Percentiles rank a stretch among this genome's conserved stretches.
These are phyloP conservation scores for Hydrozoanthus gracilis DNA, from an alignment of 92 coral and sea anemone genomes.

Conservation along the genomic window DNA sequence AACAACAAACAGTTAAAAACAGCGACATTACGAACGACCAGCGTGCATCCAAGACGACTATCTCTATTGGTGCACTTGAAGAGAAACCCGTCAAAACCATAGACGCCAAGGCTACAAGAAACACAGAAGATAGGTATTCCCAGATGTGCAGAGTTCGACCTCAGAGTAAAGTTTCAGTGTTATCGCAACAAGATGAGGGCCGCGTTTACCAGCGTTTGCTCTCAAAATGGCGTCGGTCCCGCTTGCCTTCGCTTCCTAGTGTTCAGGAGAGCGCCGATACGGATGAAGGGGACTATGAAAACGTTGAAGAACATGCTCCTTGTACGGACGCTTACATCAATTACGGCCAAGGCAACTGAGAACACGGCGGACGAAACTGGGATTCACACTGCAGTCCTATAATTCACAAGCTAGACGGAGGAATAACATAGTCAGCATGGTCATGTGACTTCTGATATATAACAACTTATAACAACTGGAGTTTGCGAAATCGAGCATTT, in stretches of 20 bases:
- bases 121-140: neutral
- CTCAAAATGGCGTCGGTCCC: slow-evolving; percentile 16
- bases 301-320: neutral
- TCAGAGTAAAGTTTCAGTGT: neutral
- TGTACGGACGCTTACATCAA: neutral
- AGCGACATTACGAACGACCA: neutral
- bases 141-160: neutral
- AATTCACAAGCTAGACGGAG: too few relatives aligned
- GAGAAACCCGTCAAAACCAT: neutral
- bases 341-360: slow-evolving; percentile 4
- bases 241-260: neutral
- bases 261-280: neutral
- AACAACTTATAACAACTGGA: too few relatives aligned
- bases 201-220: slow-evolving; percentile 13
- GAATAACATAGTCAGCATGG: too few relatives aligned
- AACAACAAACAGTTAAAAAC: neutral
- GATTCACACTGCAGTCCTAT: too few relatives aligned
- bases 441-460: too few relatives aligned
- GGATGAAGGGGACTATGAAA: neutral
- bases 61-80: neutral
- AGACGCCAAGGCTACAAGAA: neutral
- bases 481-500: too few relatives aligned
- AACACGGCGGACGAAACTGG: too few relatives aligned
- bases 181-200: neutral
- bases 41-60: neutral